Evolutionary conservation across 2,113 vertebrate species (phyloP).

Genomic region (Triplophysa dalaica): DNA sequence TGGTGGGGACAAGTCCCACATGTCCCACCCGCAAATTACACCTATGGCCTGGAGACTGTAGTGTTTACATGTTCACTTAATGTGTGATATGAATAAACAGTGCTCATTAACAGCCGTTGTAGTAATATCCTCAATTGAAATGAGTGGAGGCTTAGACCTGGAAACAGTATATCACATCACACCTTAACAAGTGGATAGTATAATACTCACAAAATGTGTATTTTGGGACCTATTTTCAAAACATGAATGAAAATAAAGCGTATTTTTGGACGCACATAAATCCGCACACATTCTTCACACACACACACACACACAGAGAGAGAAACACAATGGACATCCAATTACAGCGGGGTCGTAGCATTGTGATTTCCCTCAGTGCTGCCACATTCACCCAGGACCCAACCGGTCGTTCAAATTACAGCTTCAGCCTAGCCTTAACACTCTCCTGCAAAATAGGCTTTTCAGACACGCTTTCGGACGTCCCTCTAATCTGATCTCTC

Average conservation of each 20-base stretch:
- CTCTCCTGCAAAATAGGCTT: constrained; percentile 67
- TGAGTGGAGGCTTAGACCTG: too few species aligned
- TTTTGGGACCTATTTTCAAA: not conserved
- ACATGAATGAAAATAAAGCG: constrained; percentile 1
- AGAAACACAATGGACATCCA: constrained; percentile 67
- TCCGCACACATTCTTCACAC: not conserved
- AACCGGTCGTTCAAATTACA: constrained; percentile 73
- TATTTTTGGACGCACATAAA: not conserved
- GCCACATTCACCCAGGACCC: constrained; percentile 63
- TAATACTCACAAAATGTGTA: not conserved
- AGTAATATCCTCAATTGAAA: too few species aligned
- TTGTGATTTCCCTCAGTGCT: constrained; percentile 69
- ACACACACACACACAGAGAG: constrained; percentile 44
- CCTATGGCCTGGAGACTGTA: too few species aligned
- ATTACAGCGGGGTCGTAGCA: constrained; percentile 72
- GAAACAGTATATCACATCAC: too few species aligned
- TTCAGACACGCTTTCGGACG: constrained; percentile 67
- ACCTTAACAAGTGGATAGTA: too few species aligned
- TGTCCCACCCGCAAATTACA: too few species aligned
- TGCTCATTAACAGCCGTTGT: too few species aligned
- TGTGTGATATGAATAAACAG: too few species aligned
- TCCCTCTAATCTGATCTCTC: constrained; percentile 73
- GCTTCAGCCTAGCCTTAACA: constrained; percentile 48
- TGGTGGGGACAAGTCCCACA: too few species aligned
- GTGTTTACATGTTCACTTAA: too few species aligned